These are phyloP conservation scores for Baryphthengus martii DNA, from an alignment of 2,113 vertebrate species.

Conservation along the genomic window DNA sequence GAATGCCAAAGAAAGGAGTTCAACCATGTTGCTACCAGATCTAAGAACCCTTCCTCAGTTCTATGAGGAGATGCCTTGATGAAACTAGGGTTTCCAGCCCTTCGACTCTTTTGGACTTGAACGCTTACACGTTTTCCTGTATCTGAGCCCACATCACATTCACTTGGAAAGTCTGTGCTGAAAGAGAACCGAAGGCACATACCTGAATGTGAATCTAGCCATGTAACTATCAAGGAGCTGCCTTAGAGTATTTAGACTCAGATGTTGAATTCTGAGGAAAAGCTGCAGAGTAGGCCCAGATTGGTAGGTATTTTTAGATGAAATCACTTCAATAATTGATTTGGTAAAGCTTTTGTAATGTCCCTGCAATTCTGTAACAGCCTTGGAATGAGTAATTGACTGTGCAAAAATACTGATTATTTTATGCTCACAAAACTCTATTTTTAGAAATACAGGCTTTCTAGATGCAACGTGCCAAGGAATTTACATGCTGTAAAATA, in stretches of 20 bases:
- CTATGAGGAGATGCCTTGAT: neutral
- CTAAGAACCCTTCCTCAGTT: neutral
- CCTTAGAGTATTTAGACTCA: neutral
- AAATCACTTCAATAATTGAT: neutral
- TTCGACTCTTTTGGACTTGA: neutral
- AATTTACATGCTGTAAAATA: neutral
- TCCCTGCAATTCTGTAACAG: neutral
- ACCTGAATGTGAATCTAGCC: neutral
- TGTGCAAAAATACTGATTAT: neutral
- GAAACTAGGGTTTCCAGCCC: neutral
- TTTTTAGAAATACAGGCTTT: neutral
- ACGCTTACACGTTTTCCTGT: neutral
- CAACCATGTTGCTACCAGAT: neutral
- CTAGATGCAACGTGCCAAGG: neutral
- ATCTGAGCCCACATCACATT: neutral
- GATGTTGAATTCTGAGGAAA: neutral
- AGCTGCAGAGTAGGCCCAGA: neutral
- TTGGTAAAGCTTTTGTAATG: neutral
- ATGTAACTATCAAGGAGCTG: neutral
- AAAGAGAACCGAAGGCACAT: neutral
- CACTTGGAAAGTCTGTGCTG: neutral
- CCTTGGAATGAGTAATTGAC: neutral
- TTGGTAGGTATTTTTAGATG: neutral
- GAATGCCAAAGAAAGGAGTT: neutral
- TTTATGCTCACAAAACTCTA: neutral